Evolutionary conservation across 2,797 vertebrate species (phyloP).

Genomic region (Hyperoplus immaculatus): DNA sequence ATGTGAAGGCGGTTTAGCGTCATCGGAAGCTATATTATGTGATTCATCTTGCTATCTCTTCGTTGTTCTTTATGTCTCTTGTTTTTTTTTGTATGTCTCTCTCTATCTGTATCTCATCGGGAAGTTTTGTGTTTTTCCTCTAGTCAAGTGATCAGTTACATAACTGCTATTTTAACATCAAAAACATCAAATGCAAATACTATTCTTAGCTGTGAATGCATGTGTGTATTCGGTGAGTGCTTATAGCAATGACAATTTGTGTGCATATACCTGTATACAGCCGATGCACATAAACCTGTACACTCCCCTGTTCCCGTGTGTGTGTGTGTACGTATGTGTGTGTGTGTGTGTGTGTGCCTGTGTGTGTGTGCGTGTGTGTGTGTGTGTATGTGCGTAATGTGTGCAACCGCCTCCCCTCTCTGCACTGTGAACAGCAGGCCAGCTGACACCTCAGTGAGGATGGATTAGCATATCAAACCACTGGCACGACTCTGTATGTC

Average conservation of each 20-base stretch:
- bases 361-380: conserved; percentile 1
- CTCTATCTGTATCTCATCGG: neutral
- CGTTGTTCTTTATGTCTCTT: too few species aligned
- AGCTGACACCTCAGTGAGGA: conserved; percentile 74
- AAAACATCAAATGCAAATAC: conserved; percentile 32
- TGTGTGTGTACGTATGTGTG: neutral
- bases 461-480: conserved; percentile 82
- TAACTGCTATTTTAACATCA: conserved; percentile 43
- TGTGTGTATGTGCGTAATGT: neutral
- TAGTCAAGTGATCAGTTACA: conserved; percentile 28
- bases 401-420: conserved; percentile 23
- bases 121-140: neutral
- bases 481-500: conserved; percentile 67
- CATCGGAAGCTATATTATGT: too few species aligned
- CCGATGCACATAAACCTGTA: neutral
- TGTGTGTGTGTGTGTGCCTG: neutral
- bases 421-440: conserved; percentile 75
- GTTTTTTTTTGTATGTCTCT: neutral
- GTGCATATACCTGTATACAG: conserved; percentile 1
- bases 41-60: too few species aligned
- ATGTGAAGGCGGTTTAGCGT: too few species aligned
- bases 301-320: neutral
- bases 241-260: neutral
- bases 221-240: neutral
- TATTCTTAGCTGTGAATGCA: neutral